Percentiles rank a stretch among this genome's conserved stretches.
Conservation (phyloP, 2,113 vertebrate genomes). For the Bostrychus sinensis region DNA sequence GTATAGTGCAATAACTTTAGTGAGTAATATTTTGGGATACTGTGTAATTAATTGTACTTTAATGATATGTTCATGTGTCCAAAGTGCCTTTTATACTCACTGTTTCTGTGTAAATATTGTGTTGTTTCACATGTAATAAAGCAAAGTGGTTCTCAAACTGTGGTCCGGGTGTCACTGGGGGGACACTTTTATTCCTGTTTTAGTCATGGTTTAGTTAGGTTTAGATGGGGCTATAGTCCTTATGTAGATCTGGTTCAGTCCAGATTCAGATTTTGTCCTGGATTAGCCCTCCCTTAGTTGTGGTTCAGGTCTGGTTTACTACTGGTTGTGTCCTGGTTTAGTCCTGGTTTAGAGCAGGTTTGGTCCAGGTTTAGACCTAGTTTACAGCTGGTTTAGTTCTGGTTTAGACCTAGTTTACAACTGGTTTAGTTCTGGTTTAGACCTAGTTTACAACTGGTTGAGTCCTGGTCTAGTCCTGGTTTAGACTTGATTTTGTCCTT, state of each 20-base stretch:
- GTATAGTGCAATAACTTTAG: background rate
- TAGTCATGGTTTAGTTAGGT: background rate
- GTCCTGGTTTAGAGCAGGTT: background rate
- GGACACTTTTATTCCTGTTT: no score
- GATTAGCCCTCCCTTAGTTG: background rate
- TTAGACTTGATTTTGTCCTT: background rate
- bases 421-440: background rate
- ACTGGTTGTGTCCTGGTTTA: background rate
- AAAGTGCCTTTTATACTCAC: conserved; percentile 1
- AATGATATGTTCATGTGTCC: background rate
- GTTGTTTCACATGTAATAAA: conserved; percentile 4
- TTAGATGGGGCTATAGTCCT: no score
- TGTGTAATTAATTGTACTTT: no score
- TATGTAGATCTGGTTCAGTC: no score
- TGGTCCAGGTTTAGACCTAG: background rate
- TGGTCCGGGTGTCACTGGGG: background rate
- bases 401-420: background rate
- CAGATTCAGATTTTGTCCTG: background rate
- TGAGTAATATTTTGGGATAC: background rate
- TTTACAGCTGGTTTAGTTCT: background rate
- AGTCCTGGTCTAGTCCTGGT: background rate
- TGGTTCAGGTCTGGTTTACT: no score
- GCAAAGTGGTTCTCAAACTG: no score
- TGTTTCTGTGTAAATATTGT: background rate
- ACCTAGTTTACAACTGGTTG: background rate